Percentiles rank a stretch among this genome's conserved stretches.
Conservation (phyloP, 2,113 vertebrate genomes). For the Nettapus auritus region DNA sequence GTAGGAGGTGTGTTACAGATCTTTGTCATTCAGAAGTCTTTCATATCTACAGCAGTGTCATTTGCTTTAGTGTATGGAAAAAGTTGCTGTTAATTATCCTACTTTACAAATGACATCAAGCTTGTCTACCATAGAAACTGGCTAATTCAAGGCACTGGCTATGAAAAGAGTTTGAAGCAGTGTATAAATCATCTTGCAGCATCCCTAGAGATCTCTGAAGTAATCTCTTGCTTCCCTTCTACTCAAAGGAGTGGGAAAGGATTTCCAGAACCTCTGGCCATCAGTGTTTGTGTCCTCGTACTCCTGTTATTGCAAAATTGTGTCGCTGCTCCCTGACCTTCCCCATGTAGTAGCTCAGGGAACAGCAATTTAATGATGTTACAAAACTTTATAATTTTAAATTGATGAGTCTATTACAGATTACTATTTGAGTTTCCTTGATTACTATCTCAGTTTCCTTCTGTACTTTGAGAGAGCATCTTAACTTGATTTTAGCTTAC, state of each 20-base stretch:
- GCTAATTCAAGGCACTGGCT: not conserved
- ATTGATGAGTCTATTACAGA: not conserved
- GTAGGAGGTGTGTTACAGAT: constrained; percentile 23
- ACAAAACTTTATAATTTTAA: not conserved
- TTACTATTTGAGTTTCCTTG: not conserved
- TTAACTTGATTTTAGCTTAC: not conserved
- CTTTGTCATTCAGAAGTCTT: constrained; percentile 48
- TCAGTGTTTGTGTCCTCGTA: not conserved
- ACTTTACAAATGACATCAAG: not conserved
- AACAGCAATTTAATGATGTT: not conserved
- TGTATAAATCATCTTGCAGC: not conserved
- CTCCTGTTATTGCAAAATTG: not conserved
- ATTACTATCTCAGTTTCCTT: not conserved
- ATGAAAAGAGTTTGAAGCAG: not conserved
- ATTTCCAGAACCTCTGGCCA: not conserved
- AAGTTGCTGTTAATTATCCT: not conserved
- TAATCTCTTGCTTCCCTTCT: not conserved
- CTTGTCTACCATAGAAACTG: not conserved
- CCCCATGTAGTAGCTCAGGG: not conserved
- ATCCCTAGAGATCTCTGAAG: not conserved
- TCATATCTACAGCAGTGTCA: not conserved
- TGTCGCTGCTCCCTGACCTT: not conserved
- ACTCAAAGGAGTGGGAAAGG: not conserved
- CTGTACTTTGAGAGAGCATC: not conserved
- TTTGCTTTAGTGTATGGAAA: not conserved